Evolutionary conservation across 2,888 invertebrate species (phyloP).

Genomic region (Volucella zonaria): DNA sequence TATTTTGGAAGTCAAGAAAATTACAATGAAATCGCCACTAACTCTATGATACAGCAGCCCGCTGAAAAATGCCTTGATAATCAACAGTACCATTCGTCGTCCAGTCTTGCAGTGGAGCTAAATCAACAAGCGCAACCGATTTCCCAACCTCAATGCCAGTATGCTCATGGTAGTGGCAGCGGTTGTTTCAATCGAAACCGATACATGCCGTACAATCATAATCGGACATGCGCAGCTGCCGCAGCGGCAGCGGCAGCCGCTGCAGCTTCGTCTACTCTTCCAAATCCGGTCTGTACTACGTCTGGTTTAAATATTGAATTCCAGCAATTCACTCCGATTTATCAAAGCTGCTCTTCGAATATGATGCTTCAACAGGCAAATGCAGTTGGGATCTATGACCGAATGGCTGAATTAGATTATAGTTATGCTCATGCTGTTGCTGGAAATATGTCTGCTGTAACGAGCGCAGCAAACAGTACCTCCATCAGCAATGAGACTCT

Average conservation of each 20-base stretch:
- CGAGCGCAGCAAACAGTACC: constrained; percentile 38
- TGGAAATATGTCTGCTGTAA: constrained; percentile 42
- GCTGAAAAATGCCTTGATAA: constrained; percentile 13
- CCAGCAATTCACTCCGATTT: constrained; percentile 77
- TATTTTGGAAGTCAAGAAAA: constrained; percentile 58
- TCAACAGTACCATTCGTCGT: constrained; percentile 39
- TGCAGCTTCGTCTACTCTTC: constrained; percentile 70
- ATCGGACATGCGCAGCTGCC: constrained; percentile 77
- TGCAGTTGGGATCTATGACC: constrained; percentile 41
- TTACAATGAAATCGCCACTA: constrained; percentile 50
- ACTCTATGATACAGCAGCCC: constrained; percentile 46
- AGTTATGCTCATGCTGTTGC: constrained; percentile 69
- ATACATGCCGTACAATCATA: constrained; percentile 81
- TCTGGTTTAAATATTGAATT: constrained; percentile 68
- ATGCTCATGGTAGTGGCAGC: constrained; percentile 74
- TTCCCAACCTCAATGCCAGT: constrained; percentile 76
- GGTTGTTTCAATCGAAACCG: constrained; percentile 79
- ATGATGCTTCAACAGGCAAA: constrained; percentile 30
- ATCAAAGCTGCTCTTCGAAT: constrained; percentile 75
- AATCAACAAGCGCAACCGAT: constrained; percentile 46
- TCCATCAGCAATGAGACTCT: neutral
- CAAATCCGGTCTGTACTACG: constrained; percentile 53
- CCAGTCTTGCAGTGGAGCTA: constrained; percentile 29
- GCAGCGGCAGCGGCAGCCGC: constrained; percentile 67
- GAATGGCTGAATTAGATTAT: constrained; percentile 48